Base-by-base conservation (phyloP, 1,140 invertebrate genomes). In the Nasonia giraulti region DNA sequence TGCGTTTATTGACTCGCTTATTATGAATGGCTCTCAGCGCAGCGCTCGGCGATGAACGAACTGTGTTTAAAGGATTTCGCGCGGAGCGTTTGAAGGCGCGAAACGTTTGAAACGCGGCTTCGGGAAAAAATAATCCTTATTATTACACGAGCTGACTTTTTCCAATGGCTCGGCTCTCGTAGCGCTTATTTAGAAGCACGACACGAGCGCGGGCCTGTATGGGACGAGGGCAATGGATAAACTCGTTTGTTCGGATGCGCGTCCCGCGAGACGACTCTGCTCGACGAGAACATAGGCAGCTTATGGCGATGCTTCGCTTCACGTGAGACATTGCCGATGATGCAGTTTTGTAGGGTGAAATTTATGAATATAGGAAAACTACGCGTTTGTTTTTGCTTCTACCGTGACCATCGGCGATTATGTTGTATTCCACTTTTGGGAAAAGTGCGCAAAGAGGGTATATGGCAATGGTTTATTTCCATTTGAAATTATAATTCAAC, bases 171-270 rank as follows among this genome's bases (percentile, higher is more conserved):
- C 27, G 27, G 27, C 27, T 27, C 27, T 27, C 27, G 37, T 50
- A 76, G 23, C 23, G 68, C 62, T 77, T 77, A 77, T 83, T 83
- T 83, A 77, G 37, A 83, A 78, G 20, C 33, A 77, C 40, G 40
- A 83, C 74, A n/a, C n/a, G 55, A 68, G n/a, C 37, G 12, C 14
- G 17, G 27, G 33, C 1, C 17, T 17, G 17, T 69, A 17, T 44
- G 62, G 23, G 31, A 71, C 27, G 20, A 71, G 20, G 40, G 20
- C 62, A 79, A 40, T 12, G 20, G 40, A 73, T 73, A 84, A 84
- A 79, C 82, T 79, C 76, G 76, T 84, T 84, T 40, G 66, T 79
- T 78, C 62, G n/a, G 27, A 50, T 50, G 23, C 23, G 50, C 23
- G 44, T 79, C 75, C 79, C 68, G 68, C 11, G 68, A 74, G 66